Base-by-base conservation (phyloP, 2,797 vertebrate genomes). In the Pangasius mekongensis region DNA sequence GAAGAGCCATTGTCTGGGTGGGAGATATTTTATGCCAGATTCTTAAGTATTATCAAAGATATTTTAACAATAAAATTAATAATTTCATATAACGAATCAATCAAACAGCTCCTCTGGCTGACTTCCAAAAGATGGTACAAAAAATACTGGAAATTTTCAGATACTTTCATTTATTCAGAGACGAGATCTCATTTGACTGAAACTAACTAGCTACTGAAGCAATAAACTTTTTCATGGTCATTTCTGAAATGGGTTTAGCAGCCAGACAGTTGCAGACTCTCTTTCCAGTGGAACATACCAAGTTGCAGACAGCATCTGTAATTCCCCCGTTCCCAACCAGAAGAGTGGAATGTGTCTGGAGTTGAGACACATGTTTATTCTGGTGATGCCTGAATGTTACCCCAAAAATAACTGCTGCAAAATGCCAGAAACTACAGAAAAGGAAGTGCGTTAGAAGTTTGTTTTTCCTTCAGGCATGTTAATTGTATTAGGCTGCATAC, bases 321-420 rank as follows among this genome's bases (percentile, higher is more conserved):
- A 74, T 74, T 5, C 43, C 27, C 47, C 27, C 39, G 8, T 56
- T 56, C 49, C 49, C 49, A 54, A 78, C 13, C 76, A 78, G n/a
- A 56, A 77, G 30, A 78, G 27, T 56, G 11, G 76, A 78, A 78
- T 78, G 76, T 56, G 27, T 30, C 76, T 78, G 76, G n/a, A 33
- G 16, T 30, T 78, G 52, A 78, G 30, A 49, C n/a, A 33, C 3
- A n/a, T 78, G 76, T 78, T 78, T 33, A 56, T 22, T 16, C 76
- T 78, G 16, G 14, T 78, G 49, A 56, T 18, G 49, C 16, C 47
- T 30, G 52, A 56, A 33, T 56, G n/a, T n/a, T 76, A 52, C 24
- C 24, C 73, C 6, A 27, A 76, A 52, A n/a, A 76, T 76, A 76
- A 7, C 43, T 76, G 24, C 43, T n/a, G 27, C 14, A 49, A 76